Percentiles rank a stretch among this genome's conserved stretches.
phyloP scores from a whole-genome alignment of 2,888 invertebrate genomes.

The Leptura quadrifasciata region DNA sequence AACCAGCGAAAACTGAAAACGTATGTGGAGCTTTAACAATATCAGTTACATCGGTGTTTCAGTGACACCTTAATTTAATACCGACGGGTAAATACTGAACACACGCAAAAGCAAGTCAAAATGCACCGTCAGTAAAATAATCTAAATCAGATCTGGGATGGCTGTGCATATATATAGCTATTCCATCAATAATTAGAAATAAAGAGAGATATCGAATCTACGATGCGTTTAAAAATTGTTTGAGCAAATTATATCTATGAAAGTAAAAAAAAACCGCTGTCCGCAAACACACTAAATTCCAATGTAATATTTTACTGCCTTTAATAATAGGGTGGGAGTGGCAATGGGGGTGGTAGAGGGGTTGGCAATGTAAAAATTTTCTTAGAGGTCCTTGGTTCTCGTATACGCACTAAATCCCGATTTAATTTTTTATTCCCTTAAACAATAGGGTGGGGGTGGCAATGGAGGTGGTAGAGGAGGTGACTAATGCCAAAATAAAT shows the following conservation, averaged over 20 bases:
- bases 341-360: too few relatives aligned
- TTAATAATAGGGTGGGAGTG: too few relatives aligned
- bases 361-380: too few relatives aligned
- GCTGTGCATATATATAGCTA: constrained; percentile 2
- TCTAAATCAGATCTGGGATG: constrained; percentile 14
- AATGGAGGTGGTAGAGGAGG: too few relatives aligned
- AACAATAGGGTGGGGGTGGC: too few relatives aligned
- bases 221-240: background rate
- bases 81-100: background rate
- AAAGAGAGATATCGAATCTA: background rate
- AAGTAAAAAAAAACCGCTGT: too few relatives aligned
- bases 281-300: too few relatives aligned
- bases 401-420: too few relatives aligned
- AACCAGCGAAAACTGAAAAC: background rate
- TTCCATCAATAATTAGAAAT: background rate
- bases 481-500: too few relatives aligned
- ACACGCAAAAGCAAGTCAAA: background rate
- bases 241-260: background rate
- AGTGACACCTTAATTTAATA: constrained; percentile 5
- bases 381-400: too few relatives aligned
- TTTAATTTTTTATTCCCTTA: too few relatives aligned
- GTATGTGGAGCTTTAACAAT: background rate
- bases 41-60: constrained; percentile 4
- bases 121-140: background rate
- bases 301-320: too few relatives aligned